These are phyloP conservation scores for Fragum whitleyi DNA, from an alignment of 2,888 invertebrate species.

Conservation along the genomic window DNA sequence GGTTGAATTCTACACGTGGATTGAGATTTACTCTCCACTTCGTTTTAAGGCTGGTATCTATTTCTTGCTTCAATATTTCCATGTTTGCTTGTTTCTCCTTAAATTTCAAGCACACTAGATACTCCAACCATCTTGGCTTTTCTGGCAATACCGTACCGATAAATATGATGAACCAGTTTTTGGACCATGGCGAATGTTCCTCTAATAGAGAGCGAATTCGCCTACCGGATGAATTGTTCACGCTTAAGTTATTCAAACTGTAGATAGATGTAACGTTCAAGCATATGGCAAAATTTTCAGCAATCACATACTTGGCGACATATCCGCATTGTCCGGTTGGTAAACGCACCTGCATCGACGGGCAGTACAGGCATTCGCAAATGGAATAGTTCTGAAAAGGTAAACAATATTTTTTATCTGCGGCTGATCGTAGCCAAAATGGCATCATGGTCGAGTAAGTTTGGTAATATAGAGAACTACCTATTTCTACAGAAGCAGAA, in stretches of 20 bases:
- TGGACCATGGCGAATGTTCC: neutral
- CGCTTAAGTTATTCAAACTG: neutral
- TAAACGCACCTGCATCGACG: neutral
- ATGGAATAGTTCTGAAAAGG: neutral
- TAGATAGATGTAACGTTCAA: neutral
- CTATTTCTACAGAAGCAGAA: too few species aligned
- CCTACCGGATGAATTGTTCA: neutral
- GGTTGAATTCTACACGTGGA: neutral
- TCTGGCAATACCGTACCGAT: neutral
- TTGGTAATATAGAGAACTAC: too few species aligned
- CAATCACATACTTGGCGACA: neutral
- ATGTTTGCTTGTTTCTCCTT: neutral
- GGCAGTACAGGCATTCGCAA: neutral
- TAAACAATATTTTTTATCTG: too few species aligned
- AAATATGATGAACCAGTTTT: neutral
- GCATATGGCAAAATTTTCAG: neutral
- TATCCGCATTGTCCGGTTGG: neutral
- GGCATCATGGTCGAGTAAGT: too few species aligned
- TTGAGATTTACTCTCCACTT: neutral
- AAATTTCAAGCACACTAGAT: neutral
- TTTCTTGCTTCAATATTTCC: neutral
- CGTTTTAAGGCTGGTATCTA: neutral
- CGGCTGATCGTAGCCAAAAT: too few species aligned
- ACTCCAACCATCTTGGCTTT: neutral
- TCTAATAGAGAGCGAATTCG: neutral